Base-by-base conservation (phyloP, 2,797 vertebrate species). In the Myotis daubentonii region DNA sequence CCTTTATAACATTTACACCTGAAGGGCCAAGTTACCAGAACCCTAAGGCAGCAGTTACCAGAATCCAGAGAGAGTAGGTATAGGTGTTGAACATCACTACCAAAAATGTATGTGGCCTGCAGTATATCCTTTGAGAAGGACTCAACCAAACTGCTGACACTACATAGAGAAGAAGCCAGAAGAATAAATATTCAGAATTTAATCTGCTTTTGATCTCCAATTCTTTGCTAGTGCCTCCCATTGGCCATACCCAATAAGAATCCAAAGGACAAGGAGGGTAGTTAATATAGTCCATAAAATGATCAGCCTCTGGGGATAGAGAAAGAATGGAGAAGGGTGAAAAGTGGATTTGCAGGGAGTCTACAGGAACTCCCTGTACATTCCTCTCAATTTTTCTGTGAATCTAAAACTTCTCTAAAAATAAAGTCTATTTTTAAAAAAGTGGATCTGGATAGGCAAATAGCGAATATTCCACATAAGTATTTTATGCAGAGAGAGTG, bases 341-440 rank as follows among this genome's bases (percentile, higher is more conserved):
- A 89, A 95, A 93, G 15, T 74, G 23, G 15, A 66, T 82, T 66
- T 65, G 8, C 36, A 57, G 38, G 47, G 30, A 12, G 2, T 47
- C 44, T 25, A 60, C 1, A 5, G 33, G 60, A 89, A 53, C 25
- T 88, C 38, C 44, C 44, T 68, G 23, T 68, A 44, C 9, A 25
- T 79, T 66, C 22, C 28, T 92, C 55, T 88, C 20, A 33, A 60
- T 88, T 87, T 89, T 94, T 65, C 85, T 80, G 30, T 92, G 85
- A 93, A 68, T 49, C 33, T 68, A 81, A 74, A 80, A 89, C 23
- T 85, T 3, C 51, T 89, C 47, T 78, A 66, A 88, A 89, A 74
- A 57, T 51, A 91, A 53, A 83, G 44, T 66, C 33, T 74, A 33
- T 57, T 93, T 95, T 93, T 36, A 0, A 41, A 74, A 88, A 81